A percentile compares a stretch with the other conserved stretches of the same genome.
Evolutionary conservation across 2,797 vertebrate genomes (phyloP).

Genomic region (Fringilla coelebs): DNA sequence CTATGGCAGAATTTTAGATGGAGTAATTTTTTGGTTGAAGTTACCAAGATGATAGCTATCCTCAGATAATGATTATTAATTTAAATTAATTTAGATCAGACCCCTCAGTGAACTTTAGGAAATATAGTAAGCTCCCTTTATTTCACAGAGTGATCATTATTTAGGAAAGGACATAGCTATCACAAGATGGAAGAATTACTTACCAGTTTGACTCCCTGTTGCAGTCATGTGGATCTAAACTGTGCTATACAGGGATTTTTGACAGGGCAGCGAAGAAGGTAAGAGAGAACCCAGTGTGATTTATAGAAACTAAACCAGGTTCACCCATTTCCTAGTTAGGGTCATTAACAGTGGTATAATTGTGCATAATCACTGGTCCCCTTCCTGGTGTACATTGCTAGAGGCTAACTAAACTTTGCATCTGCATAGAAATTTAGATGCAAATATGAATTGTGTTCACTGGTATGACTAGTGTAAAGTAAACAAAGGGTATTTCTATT

Average conservation of each 20-base stretch:
- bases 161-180: background rate
- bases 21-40: background rate
- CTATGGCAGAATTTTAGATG: background rate
- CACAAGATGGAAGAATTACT: background rate
- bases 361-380: constrained; percentile 12
- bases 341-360: constrained; percentile 23
- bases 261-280: background rate
- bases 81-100: background rate
- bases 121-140: background rate
- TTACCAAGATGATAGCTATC: background rate
- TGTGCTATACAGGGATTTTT: background rate
- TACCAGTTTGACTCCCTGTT: background rate
- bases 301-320: background rate
- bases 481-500: constrained; percentile 46
- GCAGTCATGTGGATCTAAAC: background rate
- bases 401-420: constrained; percentile 27
- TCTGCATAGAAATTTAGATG: constrained; percentile 59
- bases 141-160: background rate
- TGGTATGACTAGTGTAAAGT: constrained; percentile 41
- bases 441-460: constrained; percentile 51
- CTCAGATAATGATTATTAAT: background rate
- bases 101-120: background rate
- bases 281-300: background rate
- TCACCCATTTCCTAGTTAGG: constrained; percentile 1
- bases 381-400: constrained; percentile 14